Conservation (phyloP, 2,113 vertebrate species). For the Dissostichus mawsoni region DNA sequence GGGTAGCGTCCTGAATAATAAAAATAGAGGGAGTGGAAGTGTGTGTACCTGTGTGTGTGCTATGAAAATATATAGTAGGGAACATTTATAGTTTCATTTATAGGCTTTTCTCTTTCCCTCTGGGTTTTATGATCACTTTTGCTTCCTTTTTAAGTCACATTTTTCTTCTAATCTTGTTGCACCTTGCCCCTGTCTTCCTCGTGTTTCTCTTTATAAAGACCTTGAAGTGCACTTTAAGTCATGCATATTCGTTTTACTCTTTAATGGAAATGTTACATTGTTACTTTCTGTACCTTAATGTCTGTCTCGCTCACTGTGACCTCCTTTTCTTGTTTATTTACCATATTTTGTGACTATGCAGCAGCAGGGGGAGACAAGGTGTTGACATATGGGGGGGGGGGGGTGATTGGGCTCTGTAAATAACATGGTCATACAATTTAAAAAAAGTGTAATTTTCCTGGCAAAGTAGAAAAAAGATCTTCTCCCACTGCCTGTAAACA, state of each 20-base stretch:
- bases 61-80: conserved; percentile 45
- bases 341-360: conserved; percentile 16
- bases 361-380: conserved; percentile 51
- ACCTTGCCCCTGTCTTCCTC: conserved; percentile 37
- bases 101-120: conserved; percentile 42
- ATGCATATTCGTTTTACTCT: neutral
- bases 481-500: conserved; percentile 34
- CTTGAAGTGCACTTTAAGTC: neutral
- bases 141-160: conserved; percentile 52
- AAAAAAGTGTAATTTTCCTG: neutral
- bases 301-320: neutral
- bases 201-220: neutral
- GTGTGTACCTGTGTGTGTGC: conserved; percentile 29
- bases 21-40: conserved; percentile 73
- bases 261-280: neutral
- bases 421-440: neutral
- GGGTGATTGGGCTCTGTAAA: neutral
- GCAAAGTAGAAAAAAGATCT: neutral
- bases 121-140: conserved; percentile 35
- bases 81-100: conserved; percentile 66
- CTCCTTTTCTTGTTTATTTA: conserved; percentile 21
- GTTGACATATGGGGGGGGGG: conserved; percentile 46
- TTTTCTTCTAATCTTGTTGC: conserved; percentile 55
- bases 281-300: neutral
- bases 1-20: conserved; percentile 85